A percentile compares a stretch with the other conserved stretches of the same genome.
Evolutionary conservation across 1,140 invertebrate species (phyloP).

Genomic region (Drosophila santomea): DNA sequence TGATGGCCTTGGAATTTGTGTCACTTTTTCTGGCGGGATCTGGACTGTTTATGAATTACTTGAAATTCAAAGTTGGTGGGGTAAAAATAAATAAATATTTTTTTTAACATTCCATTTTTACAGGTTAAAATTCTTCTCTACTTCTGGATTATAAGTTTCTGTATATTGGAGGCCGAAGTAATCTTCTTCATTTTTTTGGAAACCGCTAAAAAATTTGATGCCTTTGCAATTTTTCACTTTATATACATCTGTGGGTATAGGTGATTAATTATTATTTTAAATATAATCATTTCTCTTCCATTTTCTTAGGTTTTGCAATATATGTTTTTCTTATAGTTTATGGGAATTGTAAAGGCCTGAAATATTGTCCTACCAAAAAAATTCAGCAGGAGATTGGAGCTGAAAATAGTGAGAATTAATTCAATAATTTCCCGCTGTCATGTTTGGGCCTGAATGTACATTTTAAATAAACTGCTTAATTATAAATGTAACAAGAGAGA

Average conservation of each 20-base stretch:
- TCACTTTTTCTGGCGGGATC: background rate
- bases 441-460: too few relatives aligned
- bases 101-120: background rate
- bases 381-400: background rate
- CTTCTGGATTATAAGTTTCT: constrained; percentile 8
- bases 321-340: background rate
- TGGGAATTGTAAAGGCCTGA: background rate
- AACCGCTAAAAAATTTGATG: background rate
- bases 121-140: constrained; percentile 8
- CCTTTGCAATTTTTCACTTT: background rate
- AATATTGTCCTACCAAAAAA: background rate
- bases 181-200: background rate
- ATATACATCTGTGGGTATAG: background rate
- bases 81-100: background rate
- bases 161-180: background rate
- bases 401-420: too few relatives aligned
- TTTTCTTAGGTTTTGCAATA: constrained; percentile 2
- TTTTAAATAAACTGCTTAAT: too few relatives aligned
- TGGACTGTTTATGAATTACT: constrained; percentile 1
- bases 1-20: rapidly evolving
- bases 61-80: constrained; percentile 18
- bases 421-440: too few relatives aligned
- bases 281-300: background rate
- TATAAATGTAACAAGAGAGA: too few relatives aligned
- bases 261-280: too few relatives aligned